Evolutionary conservation across 1,140 invertebrate genomes (phyloP), one percentile per base, ranked within the genome.

Genomic region (Reticulitermes speratus): DNA sequence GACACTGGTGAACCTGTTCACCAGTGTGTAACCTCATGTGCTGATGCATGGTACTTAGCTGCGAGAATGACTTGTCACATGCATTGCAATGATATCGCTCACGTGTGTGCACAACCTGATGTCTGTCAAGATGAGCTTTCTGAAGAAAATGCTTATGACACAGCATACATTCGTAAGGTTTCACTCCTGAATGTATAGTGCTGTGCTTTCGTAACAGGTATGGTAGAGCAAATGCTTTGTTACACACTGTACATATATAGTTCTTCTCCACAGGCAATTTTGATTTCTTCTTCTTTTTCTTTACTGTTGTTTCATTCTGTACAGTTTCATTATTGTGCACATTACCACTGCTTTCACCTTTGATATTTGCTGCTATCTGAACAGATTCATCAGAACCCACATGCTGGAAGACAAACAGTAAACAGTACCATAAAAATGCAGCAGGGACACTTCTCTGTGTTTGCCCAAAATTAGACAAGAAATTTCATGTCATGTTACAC

Each of bases 221-320:
- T 30, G 65, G 65, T 30, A 75, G n/a, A 75, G 65, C 65, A 75
- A 75, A 75, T 75, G 65, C 65, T 30, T 75, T 75, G 65, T 75
- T 75, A 75, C 65, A 75, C 16, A 75, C 65, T 7, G 65, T 75
- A 75, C 65, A 75, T 75, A 75, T 30, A 75, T 75, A 75, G 65
- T 75, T 75, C n/a, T 75, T 75, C 65, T 75, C 65, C 25, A 75
- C 8, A 14, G 65, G 65, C 12, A 75, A 75, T 30, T 75, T 75
- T 75, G 65, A 75, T 30, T 75, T 75, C n/a, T 75, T 65, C 59
- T 65, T 75, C 65, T 75, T 75, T 75, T 75, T 75, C 65, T 75
- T 75, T 55, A 21, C 19, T 3, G 65, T 75, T n/a, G 65, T 30
- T 30, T 75, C 65, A 12, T 55, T 55, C 52, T 55, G 9, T 55